Percentiles rank a stretch among this genome's conserved stretches.
Conservation (phyloP, 2,888 invertebrate species). For the Balanococcus diminutus region DNA sequence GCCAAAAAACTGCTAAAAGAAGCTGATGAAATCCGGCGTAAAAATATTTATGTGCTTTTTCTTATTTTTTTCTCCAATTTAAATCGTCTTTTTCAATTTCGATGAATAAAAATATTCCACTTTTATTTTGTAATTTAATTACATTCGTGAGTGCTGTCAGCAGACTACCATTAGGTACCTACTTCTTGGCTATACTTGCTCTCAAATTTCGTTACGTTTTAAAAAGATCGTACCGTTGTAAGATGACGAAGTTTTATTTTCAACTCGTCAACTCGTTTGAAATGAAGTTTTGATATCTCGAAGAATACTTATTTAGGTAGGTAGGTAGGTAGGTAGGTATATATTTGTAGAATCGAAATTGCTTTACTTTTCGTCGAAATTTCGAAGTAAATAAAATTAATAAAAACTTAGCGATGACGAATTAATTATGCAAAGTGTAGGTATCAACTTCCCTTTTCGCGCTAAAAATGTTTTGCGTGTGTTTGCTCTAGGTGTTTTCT, state of each 20-base stretch:
- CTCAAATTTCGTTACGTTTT: background rate
- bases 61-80: background rate
- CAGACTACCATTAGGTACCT: background rate
- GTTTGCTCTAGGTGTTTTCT: no score
- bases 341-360: background rate
- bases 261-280: background rate
- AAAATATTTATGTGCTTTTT: background rate
- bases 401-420: no score
- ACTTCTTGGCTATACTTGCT: background rate
- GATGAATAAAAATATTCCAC: constrained; percentile 11
- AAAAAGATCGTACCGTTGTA: background rate
- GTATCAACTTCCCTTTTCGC: no score
- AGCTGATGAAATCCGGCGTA: background rate
- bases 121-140: background rate
- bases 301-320: background rate
- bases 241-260: constrained; percentile 3
- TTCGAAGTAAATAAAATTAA: background rate
- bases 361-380: background rate
- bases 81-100: constrained; percentile 31
- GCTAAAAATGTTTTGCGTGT: no score
- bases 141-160: constrained; percentile 13
- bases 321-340: background rate
- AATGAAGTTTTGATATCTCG: background rate
- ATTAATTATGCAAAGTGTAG: no score
- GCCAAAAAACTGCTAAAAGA: background rate